A percentile compares a stretch with the other conserved stretches of the same genome.
phyloP scores from a whole-genome alignment of 2,888 invertebrate species.

The Lasioglossum leucozonium region DNA sequence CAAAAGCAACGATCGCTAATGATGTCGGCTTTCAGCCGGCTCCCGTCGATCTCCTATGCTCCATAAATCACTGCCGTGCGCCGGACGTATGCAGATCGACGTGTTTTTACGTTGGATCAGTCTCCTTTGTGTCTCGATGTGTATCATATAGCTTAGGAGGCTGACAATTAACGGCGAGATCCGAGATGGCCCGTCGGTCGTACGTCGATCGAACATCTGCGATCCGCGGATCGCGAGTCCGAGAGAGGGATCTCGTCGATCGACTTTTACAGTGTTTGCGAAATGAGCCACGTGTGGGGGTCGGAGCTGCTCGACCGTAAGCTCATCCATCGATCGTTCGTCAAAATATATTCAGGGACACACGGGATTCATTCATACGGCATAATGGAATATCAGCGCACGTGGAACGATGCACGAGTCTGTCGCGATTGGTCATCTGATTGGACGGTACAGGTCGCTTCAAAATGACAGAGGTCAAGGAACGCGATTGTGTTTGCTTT shows the following conservation, averaged over 20 bases:
- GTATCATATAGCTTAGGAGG: conserved; percentile 43
- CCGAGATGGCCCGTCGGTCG: not conserved
- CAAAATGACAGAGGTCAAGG: not conserved
- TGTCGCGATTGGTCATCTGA: conserved; percentile 54
- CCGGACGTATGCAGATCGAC: conserved; percentile 66
- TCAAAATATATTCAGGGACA: conserved; percentile 70
- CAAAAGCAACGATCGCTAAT: conserved; percentile 65
- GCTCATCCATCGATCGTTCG: conserved; percentile 68
- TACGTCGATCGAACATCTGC: conserved; percentile 37
- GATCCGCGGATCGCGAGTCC: not conserved
- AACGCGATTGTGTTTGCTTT: not conserved
- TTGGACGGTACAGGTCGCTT: conserved; percentile 12
- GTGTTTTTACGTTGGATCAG: conserved; percentile 43
- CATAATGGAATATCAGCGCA: conserved; percentile 65
- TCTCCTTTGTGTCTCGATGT: conserved; percentile 37
- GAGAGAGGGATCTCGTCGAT: not conserved
- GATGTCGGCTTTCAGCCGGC: conserved; percentile 38
- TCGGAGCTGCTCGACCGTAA: conserved; percentile 37
- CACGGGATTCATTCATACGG: conserved; percentile 74
- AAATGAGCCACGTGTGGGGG: not conserved
- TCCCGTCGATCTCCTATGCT: conserved; percentile 42
- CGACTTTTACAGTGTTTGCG: conserved; percentile 33
- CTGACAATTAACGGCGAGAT: conserved; percentile 36
- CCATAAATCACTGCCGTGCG: conserved; percentile 63
- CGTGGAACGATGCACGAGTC: conserved; percentile 44